Percentiles rank a stretch among this genome's conserved stretches.
Evolutionary conservation across 2,888 invertebrate species (phyloP).

Genomic region (Nemoura dubitans): DNA sequence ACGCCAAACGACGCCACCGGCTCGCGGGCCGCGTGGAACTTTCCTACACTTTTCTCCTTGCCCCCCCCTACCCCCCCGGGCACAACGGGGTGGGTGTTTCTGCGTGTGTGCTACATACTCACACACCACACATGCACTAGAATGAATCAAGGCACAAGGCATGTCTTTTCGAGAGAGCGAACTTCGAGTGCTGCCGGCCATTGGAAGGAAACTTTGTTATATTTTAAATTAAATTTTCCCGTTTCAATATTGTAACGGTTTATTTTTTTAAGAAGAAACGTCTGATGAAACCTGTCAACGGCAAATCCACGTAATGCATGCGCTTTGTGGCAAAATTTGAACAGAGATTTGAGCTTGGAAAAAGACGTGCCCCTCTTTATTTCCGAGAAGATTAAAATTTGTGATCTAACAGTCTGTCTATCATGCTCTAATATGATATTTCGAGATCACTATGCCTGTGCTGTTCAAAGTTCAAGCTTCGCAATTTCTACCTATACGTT

Average conservation of each 20-base stretch:
- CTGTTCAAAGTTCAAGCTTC: not conserved
- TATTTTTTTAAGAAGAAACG: not conserved
- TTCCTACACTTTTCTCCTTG: not conserved
- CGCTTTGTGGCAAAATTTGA: not conserved
- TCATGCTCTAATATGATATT: not conserved
- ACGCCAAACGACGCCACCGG: slow-evolving; percentile 16
- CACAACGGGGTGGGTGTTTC: not conserved
- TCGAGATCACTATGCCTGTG: not conserved
- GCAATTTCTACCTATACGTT: not conserved
- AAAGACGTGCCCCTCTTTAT: not conserved
- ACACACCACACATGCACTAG: not conserved
- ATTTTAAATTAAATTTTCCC: not conserved
- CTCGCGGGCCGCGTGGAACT: not conserved
- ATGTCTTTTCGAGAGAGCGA: not conserved
- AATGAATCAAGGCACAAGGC: not conserved
- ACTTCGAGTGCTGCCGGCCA: not conserved
- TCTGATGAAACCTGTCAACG: not conserved
- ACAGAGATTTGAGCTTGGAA: not conserved
- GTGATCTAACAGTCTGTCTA: not conserved
- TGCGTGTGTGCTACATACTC: too few relatives aligned
- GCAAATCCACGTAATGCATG: not conserved
- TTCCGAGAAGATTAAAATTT: not conserved
- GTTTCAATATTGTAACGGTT: not conserved
- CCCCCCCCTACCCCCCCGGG: not conserved
- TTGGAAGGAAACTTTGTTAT: not conserved